phyloP scores from a whole-genome alignment of 2,888 invertebrate genomes.

The Stomorhina lunata region DNA sequence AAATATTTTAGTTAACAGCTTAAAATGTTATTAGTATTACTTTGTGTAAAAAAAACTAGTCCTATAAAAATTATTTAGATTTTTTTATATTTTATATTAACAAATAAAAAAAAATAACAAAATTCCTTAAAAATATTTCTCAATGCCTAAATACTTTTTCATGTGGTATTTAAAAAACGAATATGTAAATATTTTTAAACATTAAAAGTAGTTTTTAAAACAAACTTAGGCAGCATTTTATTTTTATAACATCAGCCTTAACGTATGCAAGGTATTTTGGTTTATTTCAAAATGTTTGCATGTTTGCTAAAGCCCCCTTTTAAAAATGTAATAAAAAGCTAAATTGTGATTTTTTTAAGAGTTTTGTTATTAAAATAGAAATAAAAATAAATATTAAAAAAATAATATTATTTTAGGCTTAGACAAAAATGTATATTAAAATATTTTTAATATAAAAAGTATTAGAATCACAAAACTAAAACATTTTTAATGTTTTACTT shows the following conservation, averaged over 20 bases:
- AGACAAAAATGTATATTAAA: not conserved
- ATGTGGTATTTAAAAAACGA: not conserved
- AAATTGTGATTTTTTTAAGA: not conserved
- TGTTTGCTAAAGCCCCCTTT: constrained; percentile 9
- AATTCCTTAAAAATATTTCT: not conserved
- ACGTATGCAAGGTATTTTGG: not conserved
- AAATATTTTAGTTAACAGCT: not conserved
- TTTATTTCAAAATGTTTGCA: constrained; percentile 28
- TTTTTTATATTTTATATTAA: not conserved
- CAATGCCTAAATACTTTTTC: not conserved
- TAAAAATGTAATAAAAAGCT: constrained; percentile 43
- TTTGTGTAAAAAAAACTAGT: not conserved
- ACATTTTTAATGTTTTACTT: not conserved
- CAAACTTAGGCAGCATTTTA: constrained; percentile 12
- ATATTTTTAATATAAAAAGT: constrained; percentile 29
- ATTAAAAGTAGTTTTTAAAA: not conserved
- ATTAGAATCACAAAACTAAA: constrained; percentile 25
- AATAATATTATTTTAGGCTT: not conserved
- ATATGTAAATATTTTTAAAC: not conserved
- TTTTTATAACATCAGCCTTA: constrained; percentile 39
- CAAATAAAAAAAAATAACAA: not conserved
- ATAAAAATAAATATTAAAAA: constrained; percentile 9
- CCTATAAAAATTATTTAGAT: too few relatives aligned
- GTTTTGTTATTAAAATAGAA: not conserved
- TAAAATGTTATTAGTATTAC: not conserved